These are phyloP conservation scores for Gephyroberyx darwinii DNA, from an alignment of 2,797 vertebrate genomes.

Conservation along the genomic window DNA sequence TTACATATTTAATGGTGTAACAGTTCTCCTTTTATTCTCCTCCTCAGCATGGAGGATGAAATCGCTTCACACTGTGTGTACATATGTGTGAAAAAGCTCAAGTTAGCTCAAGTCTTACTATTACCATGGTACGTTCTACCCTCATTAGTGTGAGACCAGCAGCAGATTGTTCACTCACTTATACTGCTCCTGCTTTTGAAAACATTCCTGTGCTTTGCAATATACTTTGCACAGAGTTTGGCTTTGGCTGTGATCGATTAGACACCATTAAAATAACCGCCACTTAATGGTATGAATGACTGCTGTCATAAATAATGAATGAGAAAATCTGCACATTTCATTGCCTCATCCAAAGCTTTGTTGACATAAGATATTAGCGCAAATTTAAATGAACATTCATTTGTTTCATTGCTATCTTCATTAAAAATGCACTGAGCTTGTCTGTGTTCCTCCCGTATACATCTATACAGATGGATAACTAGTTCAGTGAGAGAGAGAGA, in stretches of 20 bases:
- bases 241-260: conserved; percentile 50
- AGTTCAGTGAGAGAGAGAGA: conserved; percentile 13
- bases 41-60: conserved; percentile 34
- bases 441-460: background rate
- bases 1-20: conserved; percentile 7
- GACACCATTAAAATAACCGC: conserved; percentile 52
- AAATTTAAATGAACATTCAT: conserved; percentile 58
- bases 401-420: conserved; percentile 45
- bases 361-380: conserved; percentile 53
- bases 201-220: conserved; percentile 24
- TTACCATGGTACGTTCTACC: conserved; percentile 77
- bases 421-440: conserved; percentile 3
- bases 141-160: conserved; percentile 68
- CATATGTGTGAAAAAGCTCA: conserved; percentile 48
- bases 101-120: conserved; percentile 64
- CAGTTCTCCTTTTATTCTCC: conserved; percentile 26
- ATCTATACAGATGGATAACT: conserved; percentile 42
- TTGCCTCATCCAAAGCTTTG: conserved; percentile 49
- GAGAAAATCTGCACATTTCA: conserved; percentile 52
- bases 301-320: conserved; percentile 62
- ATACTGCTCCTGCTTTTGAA: conserved; percentile 25
- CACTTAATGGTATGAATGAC: conserved; percentile 45
- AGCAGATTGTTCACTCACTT: conserved; percentile 67
- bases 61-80: conserved; percentile 24
- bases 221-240: conserved; percentile 4